phyloP scores from a whole-genome alignment of 2,888 invertebrate genomes.

The Eupithecia exiguata region DNA sequence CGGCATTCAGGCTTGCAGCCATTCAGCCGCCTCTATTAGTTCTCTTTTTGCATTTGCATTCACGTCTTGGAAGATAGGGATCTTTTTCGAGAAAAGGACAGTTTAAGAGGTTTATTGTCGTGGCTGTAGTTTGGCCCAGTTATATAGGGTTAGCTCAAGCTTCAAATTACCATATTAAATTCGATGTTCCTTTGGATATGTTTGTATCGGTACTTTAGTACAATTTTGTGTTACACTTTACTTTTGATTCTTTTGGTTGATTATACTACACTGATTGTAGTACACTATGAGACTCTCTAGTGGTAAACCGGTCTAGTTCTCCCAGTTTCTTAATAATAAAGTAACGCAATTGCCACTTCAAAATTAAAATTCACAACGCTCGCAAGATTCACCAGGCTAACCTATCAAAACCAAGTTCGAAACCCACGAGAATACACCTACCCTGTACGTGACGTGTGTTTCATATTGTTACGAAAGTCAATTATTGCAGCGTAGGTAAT shows the following conservation, averaged over 20 bases:
- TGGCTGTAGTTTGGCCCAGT: neutral
- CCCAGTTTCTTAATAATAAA: neutral
- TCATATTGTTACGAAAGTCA: constrained; percentile 4
- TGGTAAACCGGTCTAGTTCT: neutral
- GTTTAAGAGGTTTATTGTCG: neutral
- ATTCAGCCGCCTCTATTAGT: constrained; percentile 34
- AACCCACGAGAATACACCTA: neutral
- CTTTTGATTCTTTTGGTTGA: too few relatives aligned
- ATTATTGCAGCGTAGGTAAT: constrained; percentile 1
- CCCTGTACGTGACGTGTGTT: constrained; percentile 3
- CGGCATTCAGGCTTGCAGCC: constrained; percentile 34
- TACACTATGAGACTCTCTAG: neutral
- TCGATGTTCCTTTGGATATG: neutral
- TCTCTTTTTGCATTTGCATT: constrained; percentile 7
- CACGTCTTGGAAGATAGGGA: neutral
- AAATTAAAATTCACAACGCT: constrained; percentile 4
- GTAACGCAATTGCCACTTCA: neutral
- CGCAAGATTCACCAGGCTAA: neutral
- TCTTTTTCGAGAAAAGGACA: neutral
- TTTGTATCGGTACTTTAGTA: too few relatives aligned
- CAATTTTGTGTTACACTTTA: too few relatives aligned
- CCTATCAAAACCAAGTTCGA: neutral
- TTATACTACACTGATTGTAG: too few relatives aligned
- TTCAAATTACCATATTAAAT: neutral
- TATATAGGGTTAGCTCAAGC: neutral